Conservation (phyloP, 2,888 invertebrate species). For the Lottia scabra region DNA sequence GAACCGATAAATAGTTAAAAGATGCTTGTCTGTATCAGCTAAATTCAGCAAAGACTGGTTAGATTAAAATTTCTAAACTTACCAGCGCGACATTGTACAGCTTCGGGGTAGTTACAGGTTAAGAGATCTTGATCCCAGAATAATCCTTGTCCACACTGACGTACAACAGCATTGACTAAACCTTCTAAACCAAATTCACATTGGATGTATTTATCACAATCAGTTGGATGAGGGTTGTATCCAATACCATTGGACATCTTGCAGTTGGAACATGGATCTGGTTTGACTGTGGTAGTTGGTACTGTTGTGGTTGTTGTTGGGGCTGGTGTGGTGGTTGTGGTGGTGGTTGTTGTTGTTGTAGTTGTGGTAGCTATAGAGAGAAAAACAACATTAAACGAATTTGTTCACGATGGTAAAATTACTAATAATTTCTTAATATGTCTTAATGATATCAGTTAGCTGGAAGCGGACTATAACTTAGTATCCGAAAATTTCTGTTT, state of each 20-base stretch:
- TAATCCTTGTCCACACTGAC: slow-evolving; percentile 32
- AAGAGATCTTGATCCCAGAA: slow-evolving; percentile 34
- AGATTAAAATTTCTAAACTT: not conserved
- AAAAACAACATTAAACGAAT: too few relatives aligned
- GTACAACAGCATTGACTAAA: slow-evolving; percentile 18
- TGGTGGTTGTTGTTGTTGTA: not conserved
- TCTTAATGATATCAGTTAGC: too few relatives aligned
- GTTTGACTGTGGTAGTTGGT: not conserved
- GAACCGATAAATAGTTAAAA: not conserved
- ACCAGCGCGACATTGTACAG: slow-evolving; percentile 29
- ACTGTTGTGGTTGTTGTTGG: not conserved
- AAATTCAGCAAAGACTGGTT: not conserved
- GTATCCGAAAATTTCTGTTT: too few relatives aligned
- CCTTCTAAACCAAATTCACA: slow-evolving; percentile 28
- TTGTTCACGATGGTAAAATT: too few relatives aligned
- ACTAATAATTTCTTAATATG: too few relatives aligned
- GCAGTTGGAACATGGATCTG: slow-evolving; percentile 34
- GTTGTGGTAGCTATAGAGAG: not conserved
- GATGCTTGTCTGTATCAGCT: not conserved
- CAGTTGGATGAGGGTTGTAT: slow-evolving; percentile 32
- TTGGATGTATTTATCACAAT: slow-evolving; percentile 34
- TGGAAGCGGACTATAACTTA: too few relatives aligned
- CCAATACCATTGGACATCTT: slow-evolving; percentile 35
- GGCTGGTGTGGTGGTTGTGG: not conserved
- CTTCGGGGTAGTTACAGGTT: slow-evolving; percentile 26